These are phyloP conservation scores for Chymomyza costata DNA, from an alignment of 1,140 invertebrate species.

Conservation along the genomic window DNA sequence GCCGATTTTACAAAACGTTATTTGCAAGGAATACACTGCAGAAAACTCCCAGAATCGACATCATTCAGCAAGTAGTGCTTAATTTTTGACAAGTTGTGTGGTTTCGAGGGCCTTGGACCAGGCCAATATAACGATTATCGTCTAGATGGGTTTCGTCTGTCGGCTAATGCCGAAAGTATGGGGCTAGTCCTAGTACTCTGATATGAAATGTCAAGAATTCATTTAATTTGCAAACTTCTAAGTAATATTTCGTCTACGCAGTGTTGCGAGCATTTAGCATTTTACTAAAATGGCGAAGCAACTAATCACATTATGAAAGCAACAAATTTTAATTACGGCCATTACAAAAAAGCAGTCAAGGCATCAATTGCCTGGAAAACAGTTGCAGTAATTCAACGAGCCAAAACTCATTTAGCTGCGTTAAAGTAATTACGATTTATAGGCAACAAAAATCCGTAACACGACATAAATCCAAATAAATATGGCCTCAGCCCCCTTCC, in stretches of 20 bases:
- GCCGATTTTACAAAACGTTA: constrained; percentile 71
- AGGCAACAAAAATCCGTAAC: constrained; percentile 71
- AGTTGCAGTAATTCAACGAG: constrained; percentile 50
- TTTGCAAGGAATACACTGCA: constrained; percentile 51
- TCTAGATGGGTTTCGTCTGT: too few species aligned
- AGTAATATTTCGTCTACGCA: too few species aligned
- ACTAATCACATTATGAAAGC: constrained; percentile 68
- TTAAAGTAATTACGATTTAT: constrained; percentile 72
- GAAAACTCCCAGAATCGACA: constrained; percentile 25
- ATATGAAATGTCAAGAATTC: constrained; percentile 19
- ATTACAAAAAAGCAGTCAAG: constrained; percentile 43
- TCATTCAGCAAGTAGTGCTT: constrained; percentile 67
- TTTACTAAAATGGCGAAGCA: constrained; percentile 38
- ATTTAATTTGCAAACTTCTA: constrained; percentile 43
- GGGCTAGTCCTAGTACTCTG: constrained; percentile 6
- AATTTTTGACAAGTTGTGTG: constrained; percentile 62
- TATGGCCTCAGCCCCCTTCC: constrained; percentile 1
- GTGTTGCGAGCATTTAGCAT: too few species aligned
- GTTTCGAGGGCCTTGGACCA: constrained; percentile 45
- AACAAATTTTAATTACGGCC: constrained; percentile 68
- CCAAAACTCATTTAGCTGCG: constrained; percentile 68
- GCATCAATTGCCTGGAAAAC: too few species aligned
- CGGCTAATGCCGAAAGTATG: too few species aligned
- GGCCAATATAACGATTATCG: not conserved
- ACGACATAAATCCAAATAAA: constrained; percentile 72